Percentiles rank a stretch among this genome's conserved stretches.
Evolutionary conservation across 1,140 invertebrate genomes (phyloP).

Genomic region (Coenobita brevimanus): DNA sequence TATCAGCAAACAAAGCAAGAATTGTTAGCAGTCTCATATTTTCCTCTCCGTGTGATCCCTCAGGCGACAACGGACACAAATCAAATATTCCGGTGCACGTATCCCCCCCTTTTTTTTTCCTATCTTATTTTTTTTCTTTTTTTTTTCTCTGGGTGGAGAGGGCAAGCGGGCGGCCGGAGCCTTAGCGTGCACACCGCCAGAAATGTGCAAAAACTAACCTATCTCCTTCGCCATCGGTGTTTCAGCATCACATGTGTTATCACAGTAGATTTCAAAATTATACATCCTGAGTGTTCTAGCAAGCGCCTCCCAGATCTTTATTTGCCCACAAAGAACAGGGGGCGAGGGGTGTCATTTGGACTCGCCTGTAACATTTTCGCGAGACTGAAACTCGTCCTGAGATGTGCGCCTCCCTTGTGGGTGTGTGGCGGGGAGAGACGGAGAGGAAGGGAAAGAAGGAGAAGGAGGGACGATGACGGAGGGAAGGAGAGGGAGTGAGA

Average conservation of each 20-base stretch:
- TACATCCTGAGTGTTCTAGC: constrained; percentile 33
- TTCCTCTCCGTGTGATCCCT: constrained; percentile 4
- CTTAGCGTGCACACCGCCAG: constrained; percentile 35
- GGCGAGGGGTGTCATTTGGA: constrained; percentile 7
- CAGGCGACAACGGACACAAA: constrained; percentile 55
- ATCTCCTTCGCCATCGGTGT: constrained; percentile 52
- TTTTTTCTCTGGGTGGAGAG: not conserved
- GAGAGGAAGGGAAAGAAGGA: too few relatives aligned
- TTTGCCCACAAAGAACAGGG: constrained; percentile 22
- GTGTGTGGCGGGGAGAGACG: too few relatives aligned
- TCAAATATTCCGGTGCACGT: constrained; percentile 51
- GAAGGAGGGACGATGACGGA: too few relatives aligned
- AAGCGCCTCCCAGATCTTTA: constrained; percentile 28
- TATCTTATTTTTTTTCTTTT: constrained; percentile 20
- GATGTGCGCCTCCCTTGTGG: too few relatives aligned
- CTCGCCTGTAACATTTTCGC: not conserved
- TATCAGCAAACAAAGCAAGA: constrained; percentile 52
- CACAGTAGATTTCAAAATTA: constrained; percentile 38
- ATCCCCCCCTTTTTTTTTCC: too few relatives aligned
- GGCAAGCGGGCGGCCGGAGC: not conserved
- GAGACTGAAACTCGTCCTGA: too few relatives aligned
- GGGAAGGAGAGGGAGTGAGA: too few relatives aligned
- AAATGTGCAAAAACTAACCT: constrained; percentile 47
- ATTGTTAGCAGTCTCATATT: constrained; percentile 51
- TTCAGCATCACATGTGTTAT: constrained; percentile 47